phyloP scores from a whole-genome alignment of 2,888 invertebrate species.

The Pammene aurita region DNA sequence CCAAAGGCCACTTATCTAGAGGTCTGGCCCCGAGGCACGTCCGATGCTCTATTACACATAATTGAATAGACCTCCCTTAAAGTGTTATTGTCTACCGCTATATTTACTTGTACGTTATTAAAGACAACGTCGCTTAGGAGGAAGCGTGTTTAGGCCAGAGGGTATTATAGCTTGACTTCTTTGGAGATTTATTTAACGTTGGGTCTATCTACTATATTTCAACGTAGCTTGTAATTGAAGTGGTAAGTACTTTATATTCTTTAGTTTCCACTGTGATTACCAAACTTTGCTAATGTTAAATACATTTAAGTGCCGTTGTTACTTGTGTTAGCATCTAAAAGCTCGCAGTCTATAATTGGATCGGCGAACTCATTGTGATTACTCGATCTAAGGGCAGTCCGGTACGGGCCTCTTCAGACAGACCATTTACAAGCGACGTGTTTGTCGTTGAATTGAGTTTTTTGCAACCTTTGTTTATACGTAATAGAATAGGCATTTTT shows the following conservation, averaged over 20 bases:
- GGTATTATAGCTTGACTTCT: background rate
- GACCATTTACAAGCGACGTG: background rate
- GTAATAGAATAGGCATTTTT: too few species aligned
- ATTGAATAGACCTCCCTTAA: constrained; percentile 40
- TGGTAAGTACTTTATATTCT: background rate
- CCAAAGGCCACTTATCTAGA: constrained; percentile 42
- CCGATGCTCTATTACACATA: constrained; percentile 38
- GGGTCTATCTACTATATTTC: background rate
- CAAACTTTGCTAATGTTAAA: background rate
- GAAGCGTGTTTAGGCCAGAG: constrained; percentile 6
- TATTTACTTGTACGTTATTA: constrained; percentile 28
- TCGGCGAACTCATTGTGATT: constrained; percentile 36
- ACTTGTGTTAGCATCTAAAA: constrained; percentile 4
- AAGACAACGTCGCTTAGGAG: constrained; percentile 2
- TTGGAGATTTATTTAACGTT: background rate
- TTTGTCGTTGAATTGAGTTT: background rate
- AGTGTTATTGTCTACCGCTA: constrained; percentile 33
- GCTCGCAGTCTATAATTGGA: constrained; percentile 27
- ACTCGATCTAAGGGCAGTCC: constrained; percentile 4
- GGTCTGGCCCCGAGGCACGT: constrained; percentile 30
- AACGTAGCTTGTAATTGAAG: background rate
- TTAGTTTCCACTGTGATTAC: background rate
- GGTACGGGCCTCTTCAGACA: background rate
- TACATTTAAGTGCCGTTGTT: constrained; percentile 17
- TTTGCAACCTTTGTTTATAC: too few species aligned